A percentile compares a stretch with the other conserved stretches of the same genome.
Conservation (phyloP, 2,113 vertebrate genomes). For the Melospiza georgiana region DNA sequence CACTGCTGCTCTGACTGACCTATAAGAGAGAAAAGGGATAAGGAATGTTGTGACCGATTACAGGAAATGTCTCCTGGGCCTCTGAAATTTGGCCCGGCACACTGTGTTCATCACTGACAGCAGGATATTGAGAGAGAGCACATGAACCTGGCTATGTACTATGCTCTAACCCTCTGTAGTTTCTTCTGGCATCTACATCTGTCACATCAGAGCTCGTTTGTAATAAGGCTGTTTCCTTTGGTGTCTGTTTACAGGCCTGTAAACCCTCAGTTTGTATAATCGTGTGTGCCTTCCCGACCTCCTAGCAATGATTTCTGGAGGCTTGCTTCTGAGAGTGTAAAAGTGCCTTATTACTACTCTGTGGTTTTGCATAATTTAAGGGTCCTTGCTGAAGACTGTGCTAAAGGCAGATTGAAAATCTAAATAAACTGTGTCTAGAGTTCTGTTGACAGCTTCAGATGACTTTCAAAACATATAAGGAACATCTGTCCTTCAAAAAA, state of each 20-base stretch:
- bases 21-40: neutral
- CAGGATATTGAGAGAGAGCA: neutral
- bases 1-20: neutral
- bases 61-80: neutral
- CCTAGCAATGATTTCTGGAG: neutral
- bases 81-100: neutral
- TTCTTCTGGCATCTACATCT: neutral
- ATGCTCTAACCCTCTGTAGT: neutral
- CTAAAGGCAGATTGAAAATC: neutral
- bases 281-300: neutral
- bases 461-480: neutral
- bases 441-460: neutral
- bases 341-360: neutral
- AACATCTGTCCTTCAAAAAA: neutral
- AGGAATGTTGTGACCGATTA: neutral
- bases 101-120: neutral
- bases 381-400: neutral
- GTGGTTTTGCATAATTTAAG: neutral
- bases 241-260: neutral
- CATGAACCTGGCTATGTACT: neutral
- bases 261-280: neutral
- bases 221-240: neutral
- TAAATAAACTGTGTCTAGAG: neutral
- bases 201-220: neutral
- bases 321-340: neutral